phyloP scores from a whole-genome alignment of 2,113 vertebrate species.

The Anthoscopus minutus region DNA sequence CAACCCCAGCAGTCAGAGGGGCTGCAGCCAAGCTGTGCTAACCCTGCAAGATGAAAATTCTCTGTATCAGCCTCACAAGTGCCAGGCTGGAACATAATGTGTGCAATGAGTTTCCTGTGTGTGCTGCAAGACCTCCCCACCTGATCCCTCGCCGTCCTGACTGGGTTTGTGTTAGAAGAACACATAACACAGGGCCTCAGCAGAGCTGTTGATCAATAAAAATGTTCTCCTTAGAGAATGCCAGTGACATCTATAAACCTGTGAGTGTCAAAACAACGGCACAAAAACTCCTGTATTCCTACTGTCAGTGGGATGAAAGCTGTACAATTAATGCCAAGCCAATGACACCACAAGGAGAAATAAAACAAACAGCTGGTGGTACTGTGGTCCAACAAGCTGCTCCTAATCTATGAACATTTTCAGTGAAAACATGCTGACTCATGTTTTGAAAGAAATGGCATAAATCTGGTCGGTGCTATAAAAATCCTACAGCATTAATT shows the following conservation, averaged over 20 bases:
- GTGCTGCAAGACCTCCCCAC: slow-evolving; percentile 1
- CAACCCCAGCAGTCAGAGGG: not conserved
- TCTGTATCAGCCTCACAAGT: not conserved
- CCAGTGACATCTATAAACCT: slow-evolving; percentile 65
- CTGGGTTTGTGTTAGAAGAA: slow-evolving; percentile 21
- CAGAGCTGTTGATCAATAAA: slow-evolving; percentile 66
- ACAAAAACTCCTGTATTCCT: slow-evolving; percentile 3
- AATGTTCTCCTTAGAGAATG: slow-evolving; percentile 38
- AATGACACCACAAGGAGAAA: slow-evolving; percentile 60
- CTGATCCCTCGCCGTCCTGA: not conserved
- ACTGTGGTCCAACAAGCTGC: not conserved
- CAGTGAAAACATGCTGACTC: slow-evolving; percentile 20
- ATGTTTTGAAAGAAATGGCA: not conserved
- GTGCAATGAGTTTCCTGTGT: slow-evolving; percentile 2
- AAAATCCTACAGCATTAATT: not conserved
- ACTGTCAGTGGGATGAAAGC: slow-evolving; percentile 41
- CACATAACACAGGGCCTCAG: slow-evolving; percentile 35
- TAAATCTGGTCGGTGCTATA: not conserved
- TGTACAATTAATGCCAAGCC: slow-evolving; percentile 52
- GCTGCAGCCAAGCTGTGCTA: not conserved
- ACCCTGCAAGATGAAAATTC: not conserved
- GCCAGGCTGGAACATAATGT: not conserved
- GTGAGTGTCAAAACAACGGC: slow-evolving; percentile 42
- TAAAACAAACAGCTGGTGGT: slow-evolving; percentile 55
- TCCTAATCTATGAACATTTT: not conserved